Conservation (phyloP, 2,113 vertebrate genomes). For the Elephas maximus region DNA sequence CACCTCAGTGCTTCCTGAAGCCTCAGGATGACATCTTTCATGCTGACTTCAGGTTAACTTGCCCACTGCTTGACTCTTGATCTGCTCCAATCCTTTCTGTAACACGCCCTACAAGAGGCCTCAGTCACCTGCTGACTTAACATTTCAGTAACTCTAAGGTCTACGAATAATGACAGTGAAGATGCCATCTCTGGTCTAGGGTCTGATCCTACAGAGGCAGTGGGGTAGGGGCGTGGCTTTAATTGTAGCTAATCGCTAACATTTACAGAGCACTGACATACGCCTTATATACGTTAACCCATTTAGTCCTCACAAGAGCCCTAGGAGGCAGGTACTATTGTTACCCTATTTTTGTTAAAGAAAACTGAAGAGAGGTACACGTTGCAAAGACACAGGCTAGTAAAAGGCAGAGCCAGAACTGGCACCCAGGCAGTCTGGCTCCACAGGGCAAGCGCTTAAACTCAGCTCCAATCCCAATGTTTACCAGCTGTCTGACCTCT, state of each 20-base stretch:
- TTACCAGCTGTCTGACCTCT: not conserved
- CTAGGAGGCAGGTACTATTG: rapidly evolving
- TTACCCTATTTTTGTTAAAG: not conserved
- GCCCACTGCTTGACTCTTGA: not conserved
- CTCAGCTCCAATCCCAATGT: no score
- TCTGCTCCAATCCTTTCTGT: not conserved
- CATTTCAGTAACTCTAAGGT: not conserved
- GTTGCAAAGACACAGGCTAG: not conserved
- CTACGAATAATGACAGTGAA: not conserved
- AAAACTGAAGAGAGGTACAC: not conserved
- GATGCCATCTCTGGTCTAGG: rapidly evolving
- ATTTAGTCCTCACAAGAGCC: not conserved
- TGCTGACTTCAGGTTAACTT: rapidly evolving
- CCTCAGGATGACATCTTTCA: not conserved
- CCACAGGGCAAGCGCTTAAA: no score
- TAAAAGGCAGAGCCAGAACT: not conserved
- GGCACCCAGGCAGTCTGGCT: not conserved
- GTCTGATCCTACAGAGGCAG: not conserved
- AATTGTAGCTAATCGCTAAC: rapidly evolving
- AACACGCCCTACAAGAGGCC: not conserved
- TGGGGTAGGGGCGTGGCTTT: rapidly evolving
- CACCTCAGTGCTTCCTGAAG: not conserved
- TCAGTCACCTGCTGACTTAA: not conserved
- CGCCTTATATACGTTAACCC: rapidly evolving
- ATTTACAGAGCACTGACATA: not conserved